Base-by-base conservation (phyloP, 2,113 vertebrate genomes). In the Plotosus lineatus region DNA sequence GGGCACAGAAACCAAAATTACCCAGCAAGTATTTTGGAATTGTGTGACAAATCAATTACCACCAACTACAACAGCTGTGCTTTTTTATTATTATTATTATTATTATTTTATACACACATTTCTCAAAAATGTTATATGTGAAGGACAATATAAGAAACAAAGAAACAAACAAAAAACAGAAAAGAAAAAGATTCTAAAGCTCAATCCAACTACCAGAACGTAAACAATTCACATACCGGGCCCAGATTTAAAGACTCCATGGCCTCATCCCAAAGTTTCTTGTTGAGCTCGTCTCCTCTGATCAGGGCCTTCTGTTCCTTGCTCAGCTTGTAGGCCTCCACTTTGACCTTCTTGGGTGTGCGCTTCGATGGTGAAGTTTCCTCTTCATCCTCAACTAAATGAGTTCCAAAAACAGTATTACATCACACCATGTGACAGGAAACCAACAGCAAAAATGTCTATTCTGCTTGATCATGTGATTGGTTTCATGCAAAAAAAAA, bases 211-310 rank as follows among this genome's bases (percentile, higher is more conserved):
- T 3, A 63, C 6, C 38, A 66, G 21, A 40, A 23, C 21, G 1
- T 61, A 33, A 50, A 71, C 8, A 8, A 15, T 26, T 8, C 65
- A 31, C 72, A 56, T 89, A 98, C 97, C 87, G 96, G 96, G 31
- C 96, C 96, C 0, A 97, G 96, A 60, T 94, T 94, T 44, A 98
- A 94, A 0, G 95, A 94, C 73, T 89, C 86, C 65, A 96, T 92
- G 79, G 96, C 96, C 88, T 98, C 98, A 8, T 92, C 92, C 98
- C 98, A 99, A 78, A 98, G 85, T 82, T 97, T 98, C 69, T 94
- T 93, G 33, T 99, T 99, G 84, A 89, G 85, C 86, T 94, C 90
- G 26, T 99, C 98, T 0, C 91, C 92, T 86, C 94, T 94, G 81
- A 99, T 98, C 40, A 98, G 91, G 19, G 86, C 81, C 80, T 92